Conservation (phyloP, 2,888 invertebrate genomes). For the Euplagia quadripunctaria region DNA sequence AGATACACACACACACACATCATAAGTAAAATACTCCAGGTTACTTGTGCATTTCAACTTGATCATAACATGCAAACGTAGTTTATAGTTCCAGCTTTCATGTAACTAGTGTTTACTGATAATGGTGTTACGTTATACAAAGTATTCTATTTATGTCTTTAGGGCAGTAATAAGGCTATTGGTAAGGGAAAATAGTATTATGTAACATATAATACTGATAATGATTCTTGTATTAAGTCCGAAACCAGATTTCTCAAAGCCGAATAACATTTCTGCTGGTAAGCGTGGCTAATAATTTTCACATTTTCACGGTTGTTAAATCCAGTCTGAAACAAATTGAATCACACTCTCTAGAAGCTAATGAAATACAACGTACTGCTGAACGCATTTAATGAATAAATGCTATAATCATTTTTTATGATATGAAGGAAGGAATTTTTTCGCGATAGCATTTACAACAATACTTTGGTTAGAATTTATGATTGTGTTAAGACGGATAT, state of each 20-base stretch:
- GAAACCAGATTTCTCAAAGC: neutral
- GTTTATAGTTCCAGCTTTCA: neutral
- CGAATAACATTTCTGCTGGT: neutral
- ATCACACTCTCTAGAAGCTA: neutral
- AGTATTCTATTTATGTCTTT: too few species aligned
- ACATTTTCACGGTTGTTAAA: neutral
- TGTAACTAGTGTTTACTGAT: neutral
- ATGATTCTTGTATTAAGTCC: neutral
- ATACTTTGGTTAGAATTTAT: too few species aligned
- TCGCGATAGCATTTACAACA: too few species aligned
- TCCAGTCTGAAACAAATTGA: neutral
- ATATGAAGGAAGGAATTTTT: too few species aligned
- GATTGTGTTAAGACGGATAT: too few species aligned
- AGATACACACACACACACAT: neutral
- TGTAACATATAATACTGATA: neutral
- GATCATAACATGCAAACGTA: too few species aligned
- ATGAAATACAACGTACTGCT: neutral
- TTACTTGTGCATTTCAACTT: neutral
- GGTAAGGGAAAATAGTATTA: neutral
- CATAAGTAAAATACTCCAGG: neutral
- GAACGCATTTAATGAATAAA: neutral
- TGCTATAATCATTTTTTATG: neutral
- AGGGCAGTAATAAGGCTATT: neutral
- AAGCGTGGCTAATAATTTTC: neutral
- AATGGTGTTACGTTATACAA: neutral